phyloP scores from a whole-genome alignment of 2,113 vertebrate species.

The Eurypyga helias region DNA sequence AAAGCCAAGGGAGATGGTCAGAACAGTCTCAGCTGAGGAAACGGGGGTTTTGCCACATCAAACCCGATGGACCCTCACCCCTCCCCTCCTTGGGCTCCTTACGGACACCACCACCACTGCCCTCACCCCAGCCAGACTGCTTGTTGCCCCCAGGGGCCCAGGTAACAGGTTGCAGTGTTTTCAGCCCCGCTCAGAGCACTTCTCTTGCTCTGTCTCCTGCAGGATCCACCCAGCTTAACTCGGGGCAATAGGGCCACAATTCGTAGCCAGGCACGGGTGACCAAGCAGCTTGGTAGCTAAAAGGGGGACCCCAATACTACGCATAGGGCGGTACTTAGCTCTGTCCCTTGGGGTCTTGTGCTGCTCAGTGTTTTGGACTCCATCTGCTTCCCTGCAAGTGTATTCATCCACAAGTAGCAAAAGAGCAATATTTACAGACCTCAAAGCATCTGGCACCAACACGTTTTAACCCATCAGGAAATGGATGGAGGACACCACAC shows the following conservation, averaged over 20 bases:
- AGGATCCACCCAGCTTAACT: neutral
- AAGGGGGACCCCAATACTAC: neutral
- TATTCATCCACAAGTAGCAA: neutral
- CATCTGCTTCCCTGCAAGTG: neutral
- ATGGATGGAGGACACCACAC: neutral
- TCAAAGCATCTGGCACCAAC: neutral
- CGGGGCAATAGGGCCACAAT: accelerated
- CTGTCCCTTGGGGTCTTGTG: neutral
- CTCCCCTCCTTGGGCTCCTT: neutral
- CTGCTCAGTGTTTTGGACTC: neutral
- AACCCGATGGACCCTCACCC: accelerated
- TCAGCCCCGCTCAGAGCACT: neutral
- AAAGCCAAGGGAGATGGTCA: neutral
- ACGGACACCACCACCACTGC: accelerated
- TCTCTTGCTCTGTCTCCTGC: neutral
- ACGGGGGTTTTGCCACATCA: neutral
- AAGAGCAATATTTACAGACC: neutral
- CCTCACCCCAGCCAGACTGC: neutral
- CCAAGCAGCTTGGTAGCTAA: neutral
- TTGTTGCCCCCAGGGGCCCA: neutral
- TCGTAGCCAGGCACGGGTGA: accelerated
- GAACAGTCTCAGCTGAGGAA: neutral
- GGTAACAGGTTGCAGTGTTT: neutral
- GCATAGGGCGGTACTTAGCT: accelerated
- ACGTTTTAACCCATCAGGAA: neutral